phyloP scores from a whole-genome alignment of 2,888 invertebrate genomes.

The Cotesia congregata region DNA sequence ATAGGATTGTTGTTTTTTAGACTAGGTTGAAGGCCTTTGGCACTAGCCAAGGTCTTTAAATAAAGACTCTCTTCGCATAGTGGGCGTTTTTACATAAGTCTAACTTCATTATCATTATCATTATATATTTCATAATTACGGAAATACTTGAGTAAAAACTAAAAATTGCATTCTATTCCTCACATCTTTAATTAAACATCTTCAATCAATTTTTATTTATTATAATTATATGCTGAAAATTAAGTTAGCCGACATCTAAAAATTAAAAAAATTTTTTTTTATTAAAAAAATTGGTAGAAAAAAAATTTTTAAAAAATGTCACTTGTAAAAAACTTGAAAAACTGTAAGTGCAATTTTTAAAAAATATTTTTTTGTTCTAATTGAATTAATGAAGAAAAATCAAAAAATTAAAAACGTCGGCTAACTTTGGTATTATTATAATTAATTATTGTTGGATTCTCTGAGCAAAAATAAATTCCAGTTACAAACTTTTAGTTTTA shows the following conservation, averaged over 20 bases:
- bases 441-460: no score
- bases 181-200: no score
- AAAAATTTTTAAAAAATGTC: background rate
- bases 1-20: constrained; percentile 4
- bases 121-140: constrained; percentile 8
- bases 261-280: no score
- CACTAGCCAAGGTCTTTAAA: constrained; percentile 27
- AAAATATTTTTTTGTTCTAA: no score
- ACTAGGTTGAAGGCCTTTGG: constrained; percentile 25
- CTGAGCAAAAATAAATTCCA: no score
- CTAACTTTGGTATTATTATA: no score
- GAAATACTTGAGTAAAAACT: constrained; percentile 18
- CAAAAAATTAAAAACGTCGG: no score
- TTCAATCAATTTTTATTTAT: background rate
- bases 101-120: background rate
- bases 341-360: no score
- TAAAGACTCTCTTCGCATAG: constrained; percentile 6
- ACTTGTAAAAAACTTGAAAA: no score
- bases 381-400: no score
- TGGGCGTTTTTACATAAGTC: constrained; percentile 12
- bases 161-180: background rate
- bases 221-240: background rate
- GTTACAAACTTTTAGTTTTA: no score
- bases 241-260: background rate
- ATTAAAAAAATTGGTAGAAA: background rate